phyloP scores from a whole-genome alignment of 2,113 vertebrate species.

The Nansenia antarctica region DNA sequence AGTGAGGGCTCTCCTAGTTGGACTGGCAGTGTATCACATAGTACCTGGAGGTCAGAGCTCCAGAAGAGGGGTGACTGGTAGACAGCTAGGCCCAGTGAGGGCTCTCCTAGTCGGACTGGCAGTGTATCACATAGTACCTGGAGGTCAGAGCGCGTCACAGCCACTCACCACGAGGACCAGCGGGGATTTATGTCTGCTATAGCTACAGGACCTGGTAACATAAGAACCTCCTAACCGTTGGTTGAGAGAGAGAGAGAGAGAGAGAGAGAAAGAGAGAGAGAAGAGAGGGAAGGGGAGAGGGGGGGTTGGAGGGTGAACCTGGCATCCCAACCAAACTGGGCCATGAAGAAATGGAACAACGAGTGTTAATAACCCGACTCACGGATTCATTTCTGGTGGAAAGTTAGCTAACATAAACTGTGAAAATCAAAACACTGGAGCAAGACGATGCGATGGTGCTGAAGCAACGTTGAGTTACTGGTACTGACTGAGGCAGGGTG shows the following conservation, averaged over 20 bases:
- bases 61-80: too few species aligned
- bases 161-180: background rate
- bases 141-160: background rate
- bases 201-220: background rate
- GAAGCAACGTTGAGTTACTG: background rate
- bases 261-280: slow-evolving; percentile 14
- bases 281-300: background rate
- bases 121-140: background rate
- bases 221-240: background rate
- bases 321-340: background rate
- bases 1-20: too few species aligned
- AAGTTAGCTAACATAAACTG: slow-evolving; percentile 1
- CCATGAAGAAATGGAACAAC: background rate
- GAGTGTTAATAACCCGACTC: background rate
- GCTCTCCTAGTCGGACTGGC: too few species aligned
- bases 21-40: too few species aligned
- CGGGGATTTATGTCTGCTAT: background rate
- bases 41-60: too few species aligned
- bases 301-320: background rate
- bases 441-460: background rate
- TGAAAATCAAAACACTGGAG: slow-evolving; percentile 7
- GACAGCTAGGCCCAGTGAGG: too few species aligned
- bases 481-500: background rate
- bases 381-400: background rate
- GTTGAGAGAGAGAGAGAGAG: background rate